Evolutionary conservation across 1,140 invertebrate species (phyloP).

Genomic region (Drosophila lowei): DNA sequence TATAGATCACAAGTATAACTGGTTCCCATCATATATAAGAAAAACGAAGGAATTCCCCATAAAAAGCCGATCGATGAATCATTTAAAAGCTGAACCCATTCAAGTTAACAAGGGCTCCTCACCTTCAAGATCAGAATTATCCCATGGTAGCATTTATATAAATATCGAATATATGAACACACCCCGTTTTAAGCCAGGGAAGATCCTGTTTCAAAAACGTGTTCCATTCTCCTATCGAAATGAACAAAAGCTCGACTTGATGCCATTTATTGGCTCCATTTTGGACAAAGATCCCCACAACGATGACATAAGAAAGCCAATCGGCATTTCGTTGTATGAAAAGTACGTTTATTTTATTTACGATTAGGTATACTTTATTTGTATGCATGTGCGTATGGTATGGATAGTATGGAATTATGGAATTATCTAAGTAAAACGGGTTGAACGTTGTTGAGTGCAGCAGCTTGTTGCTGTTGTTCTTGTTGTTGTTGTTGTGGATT

Average conservation of each 20-base stretch:
- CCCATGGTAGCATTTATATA: too few relatives aligned
- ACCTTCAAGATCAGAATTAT: not conserved
- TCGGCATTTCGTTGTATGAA: slow-evolving; percentile 28
- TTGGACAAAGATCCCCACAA: not conserved
- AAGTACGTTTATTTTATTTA: slow-evolving; percentile 43
- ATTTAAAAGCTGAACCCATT: too few relatives aligned
- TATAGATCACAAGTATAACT: too few relatives aligned
- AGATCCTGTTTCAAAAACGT: not conserved
- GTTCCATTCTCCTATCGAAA: not conserved
- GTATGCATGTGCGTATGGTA: slow-evolving; percentile 1
- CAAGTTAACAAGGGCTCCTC: too few relatives aligned
- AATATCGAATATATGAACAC: too few relatives aligned
- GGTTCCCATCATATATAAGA: too few relatives aligned
- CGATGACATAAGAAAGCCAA: not conserved
- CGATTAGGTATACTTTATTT: slow-evolving; percentile 25
- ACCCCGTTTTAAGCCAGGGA: not conserved
- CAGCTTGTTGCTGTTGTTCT: not conserved
- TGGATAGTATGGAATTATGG: slow-evolving; percentile 30
- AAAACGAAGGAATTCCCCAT: not conserved
- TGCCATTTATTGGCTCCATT: too few relatives aligned
- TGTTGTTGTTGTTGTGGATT: not conserved
- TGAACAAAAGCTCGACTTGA: not conserved
- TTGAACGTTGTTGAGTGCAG: slow-evolving; percentile 15
- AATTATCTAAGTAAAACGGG: slow-evolving; percentile 28
- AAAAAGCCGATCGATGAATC: too few relatives aligned